Percentiles rank a stretch among this genome's conserved stretches.
Evolutionary conservation across 2,888 invertebrate genomes (phyloP).

Genomic region (Buathra laborator): DNA sequence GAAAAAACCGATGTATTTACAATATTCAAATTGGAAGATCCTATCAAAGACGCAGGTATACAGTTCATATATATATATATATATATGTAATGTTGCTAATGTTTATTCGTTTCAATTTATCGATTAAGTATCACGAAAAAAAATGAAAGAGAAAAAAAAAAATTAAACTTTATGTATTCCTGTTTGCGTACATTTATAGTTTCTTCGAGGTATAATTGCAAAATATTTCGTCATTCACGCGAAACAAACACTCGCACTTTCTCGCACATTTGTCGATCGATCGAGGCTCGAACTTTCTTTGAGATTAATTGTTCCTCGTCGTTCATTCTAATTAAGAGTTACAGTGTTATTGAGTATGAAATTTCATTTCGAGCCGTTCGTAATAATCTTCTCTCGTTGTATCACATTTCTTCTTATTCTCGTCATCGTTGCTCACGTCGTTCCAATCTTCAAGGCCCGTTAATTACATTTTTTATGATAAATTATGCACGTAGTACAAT

Average conservation of each 20-base stretch:
- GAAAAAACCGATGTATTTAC: conserved; percentile 66
- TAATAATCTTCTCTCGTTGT: conserved; percentile 17
- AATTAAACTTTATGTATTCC: conserved; percentile 43
- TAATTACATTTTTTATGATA: conserved; percentile 46
- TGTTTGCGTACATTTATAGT: conserved; percentile 35
- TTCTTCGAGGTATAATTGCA: conserved; percentile 43
- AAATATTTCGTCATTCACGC: conserved; percentile 34
- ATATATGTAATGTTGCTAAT: conserved; percentile 30
- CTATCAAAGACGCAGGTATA: conserved; percentile 71
- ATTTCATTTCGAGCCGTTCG: conserved; percentile 45
- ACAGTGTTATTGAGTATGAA: conserved; percentile 54
- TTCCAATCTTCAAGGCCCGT: conserved; percentile 37
- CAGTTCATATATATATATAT: conserved; percentile 53
- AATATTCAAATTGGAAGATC: conserved; percentile 65
- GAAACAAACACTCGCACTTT: background rate
- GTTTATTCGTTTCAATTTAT: conserved; percentile 49
- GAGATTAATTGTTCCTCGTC: conserved; percentile 44
- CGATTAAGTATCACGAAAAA: conserved; percentile 50
- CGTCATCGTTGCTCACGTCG: conserved; percentile 22
- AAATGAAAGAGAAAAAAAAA: background rate
- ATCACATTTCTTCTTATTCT: conserved; percentile 11
- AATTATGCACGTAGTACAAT: conserved; percentile 69
- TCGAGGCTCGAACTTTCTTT: conserved; percentile 29
- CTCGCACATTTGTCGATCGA: conserved; percentile 16
- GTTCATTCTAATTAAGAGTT: conserved; percentile 49